A percentile compares a stretch with the other conserved stretches of the same genome.
Evolutionary conservation across 2,113 vertebrate genomes (phyloP).

Genomic region (Xyrauchen texanus): DNA sequence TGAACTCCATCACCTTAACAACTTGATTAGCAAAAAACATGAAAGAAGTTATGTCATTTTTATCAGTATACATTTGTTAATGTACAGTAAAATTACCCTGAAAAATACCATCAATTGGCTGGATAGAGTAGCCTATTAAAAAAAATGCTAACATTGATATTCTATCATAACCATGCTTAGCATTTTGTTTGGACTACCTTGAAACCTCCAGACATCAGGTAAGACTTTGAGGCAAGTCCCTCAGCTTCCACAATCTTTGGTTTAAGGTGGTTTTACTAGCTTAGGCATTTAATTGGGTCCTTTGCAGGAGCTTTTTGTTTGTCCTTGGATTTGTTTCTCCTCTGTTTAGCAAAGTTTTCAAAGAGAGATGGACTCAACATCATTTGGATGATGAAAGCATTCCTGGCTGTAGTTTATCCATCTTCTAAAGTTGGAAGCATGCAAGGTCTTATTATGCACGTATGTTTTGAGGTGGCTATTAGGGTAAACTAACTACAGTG

Average conservation of each 20-base stretch:
- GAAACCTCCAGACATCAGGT: slow-evolving; percentile 67
- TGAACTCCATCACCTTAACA: too few relatives aligned
- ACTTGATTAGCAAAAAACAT: too few relatives aligned
- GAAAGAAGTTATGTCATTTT: too few relatives aligned
- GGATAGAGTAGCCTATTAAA: not conserved
- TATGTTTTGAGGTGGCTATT: slow-evolving; percentile 8
- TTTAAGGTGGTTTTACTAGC: slow-evolving; percentile 55
- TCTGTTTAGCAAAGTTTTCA: slow-evolving; percentile 2
- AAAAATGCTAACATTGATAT: slow-evolving; percentile 34
- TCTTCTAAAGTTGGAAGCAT: slow-evolving; percentile 45
- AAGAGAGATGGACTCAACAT: slow-evolving; percentile 64
- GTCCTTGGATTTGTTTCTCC: not conserved
- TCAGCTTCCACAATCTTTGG: slow-evolving; percentile 50
- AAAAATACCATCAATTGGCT: not conserved
- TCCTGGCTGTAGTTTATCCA: slow-evolving; percentile 54
- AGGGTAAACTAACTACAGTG: not conserved
- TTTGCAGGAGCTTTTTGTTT: slow-evolving; percentile 7
- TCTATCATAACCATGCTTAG: slow-evolving; percentile 43
- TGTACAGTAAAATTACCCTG: too few relatives aligned
- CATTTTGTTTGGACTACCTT: slow-evolving; percentile 57
- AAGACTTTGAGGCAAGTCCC: slow-evolving; percentile 55
- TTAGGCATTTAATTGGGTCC: slow-evolving; percentile 46
- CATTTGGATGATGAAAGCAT: slow-evolving; percentile 59
- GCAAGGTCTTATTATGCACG: not conserved
- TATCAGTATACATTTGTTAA: too few relatives aligned